A percentile compares a stretch with the other conserved stretches of the same genome.
These are phyloP conservation scores for Lepidocyrtinus sp. DNA, from an alignment of 2,888 invertebrate genomes.

Conservation along the genomic window DNA sequence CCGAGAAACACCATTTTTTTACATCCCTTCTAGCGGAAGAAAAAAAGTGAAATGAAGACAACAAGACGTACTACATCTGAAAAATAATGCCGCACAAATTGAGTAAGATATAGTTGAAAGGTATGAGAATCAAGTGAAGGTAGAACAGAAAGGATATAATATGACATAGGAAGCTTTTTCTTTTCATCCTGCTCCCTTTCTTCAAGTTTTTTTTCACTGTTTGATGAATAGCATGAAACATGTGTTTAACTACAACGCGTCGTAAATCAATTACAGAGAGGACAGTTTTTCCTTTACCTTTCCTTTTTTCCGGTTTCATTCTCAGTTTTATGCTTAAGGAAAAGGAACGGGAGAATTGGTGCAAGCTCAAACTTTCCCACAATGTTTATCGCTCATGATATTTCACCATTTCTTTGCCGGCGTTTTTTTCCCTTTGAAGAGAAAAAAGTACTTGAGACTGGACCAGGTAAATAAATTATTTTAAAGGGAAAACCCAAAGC, in stretches of 20 bases:
- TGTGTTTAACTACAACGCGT: constrained; percentile 57
- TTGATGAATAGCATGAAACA: constrained; percentile 58
- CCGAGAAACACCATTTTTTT: constrained; percentile 10
- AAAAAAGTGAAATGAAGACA: constrained; percentile 16
- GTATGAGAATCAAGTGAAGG: constrained; percentile 23
- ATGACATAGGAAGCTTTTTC: constrained; percentile 17
- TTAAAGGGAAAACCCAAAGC: constrained; percentile 4
- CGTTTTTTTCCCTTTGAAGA: neutral
- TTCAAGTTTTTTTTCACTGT: constrained; percentile 5
- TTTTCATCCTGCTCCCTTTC: constrained; percentile 6
- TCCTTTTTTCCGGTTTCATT: constrained; percentile 7
- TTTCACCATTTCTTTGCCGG: neutral
- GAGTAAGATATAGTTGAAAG: constrained; percentile 13
- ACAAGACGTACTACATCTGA: constrained; percentile 11
- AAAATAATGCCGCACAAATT: constrained; percentile 8
- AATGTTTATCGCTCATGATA: neutral
- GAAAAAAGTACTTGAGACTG: neutral
- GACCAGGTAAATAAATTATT: constrained; percentile 18
- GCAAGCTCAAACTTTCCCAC: neutral
- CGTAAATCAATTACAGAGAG: constrained; percentile 61
- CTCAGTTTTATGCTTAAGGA: no score
- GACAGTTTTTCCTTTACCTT: constrained; percentile 48
- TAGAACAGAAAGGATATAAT: constrained; percentile 22
- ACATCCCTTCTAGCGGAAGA: neutral
- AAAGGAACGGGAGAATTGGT: neutral